phyloP scores from a whole-genome alignment of 2,888 invertebrate genomes.

The Endotricha flammealis region DNA sequence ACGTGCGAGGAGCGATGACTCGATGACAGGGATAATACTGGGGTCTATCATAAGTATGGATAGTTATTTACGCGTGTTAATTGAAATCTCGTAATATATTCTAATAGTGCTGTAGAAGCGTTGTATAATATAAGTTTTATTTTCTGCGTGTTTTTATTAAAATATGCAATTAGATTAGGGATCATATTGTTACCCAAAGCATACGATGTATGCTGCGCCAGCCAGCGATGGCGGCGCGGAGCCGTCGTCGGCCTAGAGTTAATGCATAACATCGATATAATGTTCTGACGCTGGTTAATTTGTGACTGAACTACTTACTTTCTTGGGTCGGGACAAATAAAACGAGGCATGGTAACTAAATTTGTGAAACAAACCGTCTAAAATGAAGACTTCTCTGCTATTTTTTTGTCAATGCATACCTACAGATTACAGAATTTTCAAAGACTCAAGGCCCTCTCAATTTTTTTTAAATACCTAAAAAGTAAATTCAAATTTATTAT shows the following conservation, averaged over 20 bases:
- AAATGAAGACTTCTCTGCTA: no score
- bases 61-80: conserved; percentile 67
- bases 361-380: neutral
- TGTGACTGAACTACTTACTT: conserved; percentile 9
- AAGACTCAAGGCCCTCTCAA: no score
- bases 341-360: neutral
- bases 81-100: conserved; percentile 78
- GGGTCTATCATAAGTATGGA: conserved; percentile 57
- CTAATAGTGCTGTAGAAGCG: conserved; percentile 52
- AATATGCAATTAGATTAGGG: conserved; percentile 68
- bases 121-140: conserved; percentile 58
- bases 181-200: conserved; percentile 71
- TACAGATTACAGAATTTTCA: no score
- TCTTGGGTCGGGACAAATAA: conserved; percentile 7
- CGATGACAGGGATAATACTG: conserved; percentile 63
- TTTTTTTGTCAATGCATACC: no score
- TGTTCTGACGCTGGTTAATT: conserved; percentile 4
- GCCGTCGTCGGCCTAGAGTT: conserved; percentile 7
- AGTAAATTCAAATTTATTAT: no score
- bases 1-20: conserved; percentile 31
- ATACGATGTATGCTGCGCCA: conserved; percentile 42
- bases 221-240: conserved; percentile 16
- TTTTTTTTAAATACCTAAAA: no score
- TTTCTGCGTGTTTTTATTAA: conserved; percentile 67
- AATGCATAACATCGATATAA: conserved; percentile 5